Evolutionary conservation across 2,888 invertebrate species (phyloP), one percentile per base, ranked within the genome.

Genomic region (Escarpia spicata): DNA sequence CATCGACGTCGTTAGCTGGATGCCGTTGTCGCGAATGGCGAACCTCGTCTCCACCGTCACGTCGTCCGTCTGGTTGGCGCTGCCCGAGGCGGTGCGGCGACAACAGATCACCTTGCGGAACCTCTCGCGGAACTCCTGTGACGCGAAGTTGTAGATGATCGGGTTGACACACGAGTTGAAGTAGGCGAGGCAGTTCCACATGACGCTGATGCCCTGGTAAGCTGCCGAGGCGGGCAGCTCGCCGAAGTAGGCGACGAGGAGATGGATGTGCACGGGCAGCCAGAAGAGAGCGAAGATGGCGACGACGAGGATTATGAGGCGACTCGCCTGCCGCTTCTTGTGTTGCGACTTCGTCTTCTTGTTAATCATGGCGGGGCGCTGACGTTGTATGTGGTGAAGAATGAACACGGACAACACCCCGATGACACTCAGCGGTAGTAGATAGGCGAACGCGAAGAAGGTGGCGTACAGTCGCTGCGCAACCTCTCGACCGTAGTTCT

Each of bases 131-230:
- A 94, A 94, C 44, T 94, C 94, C 91, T 94, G 94, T 37, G 94
- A 94, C 8, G 94, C 94, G 91, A 93, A 94, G 92, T 94, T 94
- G 92, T 94, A 94, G 92, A 94, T 94, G 93, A 94, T 94, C 10
- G 94, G 94, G 92, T 94, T 94, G 93, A 94, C 94, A 92, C 94
- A 94, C 6, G 93, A 93, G 93, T 94, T 94, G 93, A 93, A 93
- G 93, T 94, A 94, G 43, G 94, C 94, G 75, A 94, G 93, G 6
- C 92, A 90, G 93, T 94, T 94, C 93, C 93, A 94, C 43, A 94
- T 43, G 19, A 93, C 60, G 90, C 93, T 93, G 91, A 94, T 45
- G n/a, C 93, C 92, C 91, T 93, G 31, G 93, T 94, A 94, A 45
- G 90, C 52, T 31, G 90, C 91, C 45, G 90, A 91, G 15, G 58